Evolutionary conservation across 2,888 invertebrate genomes (phyloP).

Genomic region (Psylliodes chrysocephalus): DNA sequence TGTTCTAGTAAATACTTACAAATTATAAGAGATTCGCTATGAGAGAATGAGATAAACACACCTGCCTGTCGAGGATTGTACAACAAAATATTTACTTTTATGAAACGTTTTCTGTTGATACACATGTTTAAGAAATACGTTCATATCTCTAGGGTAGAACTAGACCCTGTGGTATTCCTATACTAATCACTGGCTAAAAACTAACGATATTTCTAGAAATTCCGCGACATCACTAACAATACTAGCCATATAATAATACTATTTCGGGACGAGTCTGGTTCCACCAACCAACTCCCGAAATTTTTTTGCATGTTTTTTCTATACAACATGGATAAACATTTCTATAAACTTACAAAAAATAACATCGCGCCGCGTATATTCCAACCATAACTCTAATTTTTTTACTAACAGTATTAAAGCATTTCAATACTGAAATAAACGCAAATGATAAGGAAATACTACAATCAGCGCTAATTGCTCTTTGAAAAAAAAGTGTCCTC

Average conservation of each 20-base stretch:
- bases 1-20: conserved; percentile 7
- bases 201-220: conserved; percentile 58
- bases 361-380: conserved; percentile 57
- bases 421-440: conserved; percentile 61
- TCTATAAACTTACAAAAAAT: conserved; percentile 63
- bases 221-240: conserved; percentile 62
- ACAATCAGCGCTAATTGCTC: neutral
- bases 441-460: conserved; percentile 20
- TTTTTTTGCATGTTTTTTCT: conserved; percentile 40
- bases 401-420: conserved; percentile 59
- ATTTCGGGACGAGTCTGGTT: conserved; percentile 28
- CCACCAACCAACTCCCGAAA: conserved; percentile 33
- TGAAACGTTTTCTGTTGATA: conserved; percentile 39
- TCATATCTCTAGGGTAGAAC: conserved; percentile 63
- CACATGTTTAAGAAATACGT: conserved; percentile 48
- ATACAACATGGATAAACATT: conserved; percentile 55
- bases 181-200: conserved; percentile 62
- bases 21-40: conserved; percentile 44
- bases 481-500: neutral
- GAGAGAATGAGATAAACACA: conserved; percentile 36
- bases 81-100: conserved; percentile 20
- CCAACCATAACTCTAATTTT: conserved; percentile 52
- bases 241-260: conserved; percentile 57
- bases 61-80: conserved; percentile 45
- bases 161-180: conserved; percentile 65